Percentiles rank a stretch among this genome's conserved stretches.
These are phyloP conservation scores for Herpetotheres cachinnans DNA, from an alignment of 2,113 vertebrate genomes.

Conservation along the genomic window DNA sequence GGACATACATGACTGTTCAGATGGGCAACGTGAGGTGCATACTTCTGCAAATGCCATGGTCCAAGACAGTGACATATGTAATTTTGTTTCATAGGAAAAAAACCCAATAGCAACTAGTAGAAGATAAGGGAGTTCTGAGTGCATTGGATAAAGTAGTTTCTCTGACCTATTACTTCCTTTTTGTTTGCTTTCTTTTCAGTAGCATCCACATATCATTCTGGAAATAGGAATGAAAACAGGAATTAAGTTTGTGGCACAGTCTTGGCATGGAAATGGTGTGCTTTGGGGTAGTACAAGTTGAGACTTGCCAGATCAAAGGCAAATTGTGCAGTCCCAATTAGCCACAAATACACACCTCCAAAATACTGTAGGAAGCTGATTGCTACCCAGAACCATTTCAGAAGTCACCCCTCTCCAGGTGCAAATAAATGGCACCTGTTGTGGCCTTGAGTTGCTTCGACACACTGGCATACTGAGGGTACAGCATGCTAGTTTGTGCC, in stretches of 20 bases:
- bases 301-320: neutral
- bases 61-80: neutral
- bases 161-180: neutral
- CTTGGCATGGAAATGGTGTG: neutral
- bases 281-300: neutral
- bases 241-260: neutral
- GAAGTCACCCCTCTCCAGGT: neutral
- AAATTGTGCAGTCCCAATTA: neutral
- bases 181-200: neutral
- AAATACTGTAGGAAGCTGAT: neutral
- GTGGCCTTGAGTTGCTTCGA: neutral
- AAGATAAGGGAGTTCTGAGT: neutral
- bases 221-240: neutral
- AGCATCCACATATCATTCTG: neutral
- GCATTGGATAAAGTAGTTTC: neutral
- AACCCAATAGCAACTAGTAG: neutral
- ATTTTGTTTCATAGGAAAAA: neutral
- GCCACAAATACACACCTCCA: neutral
- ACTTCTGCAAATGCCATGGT: neutral
- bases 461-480: neutral
- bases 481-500: neutral
- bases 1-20: neutral
- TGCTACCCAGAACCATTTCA: neutral
- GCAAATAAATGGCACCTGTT: neutral
- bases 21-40: fast-evolving